Evolutionary conservation across 2,113 vertebrate species (phyloP).

Genomic region (Cryptotis parvus): DNA sequence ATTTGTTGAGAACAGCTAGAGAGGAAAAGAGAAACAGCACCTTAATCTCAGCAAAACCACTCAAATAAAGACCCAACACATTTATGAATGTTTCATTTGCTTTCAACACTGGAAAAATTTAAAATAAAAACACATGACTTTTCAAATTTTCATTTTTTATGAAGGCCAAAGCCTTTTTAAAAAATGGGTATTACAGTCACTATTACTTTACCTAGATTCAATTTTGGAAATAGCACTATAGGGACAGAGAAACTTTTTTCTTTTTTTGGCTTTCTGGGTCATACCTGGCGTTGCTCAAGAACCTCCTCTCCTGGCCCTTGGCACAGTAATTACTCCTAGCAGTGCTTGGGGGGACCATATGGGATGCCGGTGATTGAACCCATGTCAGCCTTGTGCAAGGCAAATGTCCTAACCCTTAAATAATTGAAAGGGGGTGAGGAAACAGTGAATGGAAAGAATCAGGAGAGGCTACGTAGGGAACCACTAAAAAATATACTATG

Average conservation of each 20-base stretch:
- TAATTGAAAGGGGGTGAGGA: too few species aligned
- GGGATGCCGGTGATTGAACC: too few species aligned
- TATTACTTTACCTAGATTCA: neutral
- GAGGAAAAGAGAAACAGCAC: neutral
- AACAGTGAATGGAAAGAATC: neutral
- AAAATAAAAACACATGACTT: neutral
- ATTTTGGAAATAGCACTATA: slow-evolving; percentile 26
- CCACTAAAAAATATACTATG: neutral
- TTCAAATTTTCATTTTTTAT: neutral
- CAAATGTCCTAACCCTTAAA: too few species aligned
- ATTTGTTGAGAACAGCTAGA: neutral
- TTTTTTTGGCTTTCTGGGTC: too few species aligned
- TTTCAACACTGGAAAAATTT: neutral
- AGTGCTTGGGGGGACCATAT: too few species aligned
- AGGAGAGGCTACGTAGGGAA: neutral
- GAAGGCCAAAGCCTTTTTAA: neutral
- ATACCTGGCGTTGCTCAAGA: too few species aligned
- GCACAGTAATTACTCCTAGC: too few species aligned
- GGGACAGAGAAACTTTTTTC: too few species aligned
- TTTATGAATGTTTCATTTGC: too few species aligned
- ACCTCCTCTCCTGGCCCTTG: too few species aligned
- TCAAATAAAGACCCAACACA: too few species aligned
- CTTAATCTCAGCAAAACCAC: neutral
- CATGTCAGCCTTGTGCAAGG: too few species aligned
- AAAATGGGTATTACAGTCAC: neutral